Base-by-base conservation (phyloP, 2,888 invertebrate genomes). In the Drosophila rubida region DNA sequence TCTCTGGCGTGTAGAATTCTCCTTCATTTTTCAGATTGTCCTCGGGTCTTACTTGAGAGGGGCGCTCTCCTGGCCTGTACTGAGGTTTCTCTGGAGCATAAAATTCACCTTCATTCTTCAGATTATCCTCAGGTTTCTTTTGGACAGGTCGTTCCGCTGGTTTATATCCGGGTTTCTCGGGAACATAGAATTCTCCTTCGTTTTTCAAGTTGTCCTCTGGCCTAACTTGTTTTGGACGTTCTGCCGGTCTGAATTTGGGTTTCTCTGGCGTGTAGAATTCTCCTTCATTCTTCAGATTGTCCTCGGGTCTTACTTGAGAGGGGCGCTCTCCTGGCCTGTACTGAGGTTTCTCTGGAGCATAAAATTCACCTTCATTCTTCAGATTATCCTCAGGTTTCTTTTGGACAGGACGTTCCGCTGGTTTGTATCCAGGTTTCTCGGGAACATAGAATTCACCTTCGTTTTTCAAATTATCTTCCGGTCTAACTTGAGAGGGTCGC, bases 381-480 rank as follows among this genome's bases (percentile, higher is more conserved):
- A 67, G 14, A 2, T 67, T 67, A 13, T 67, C 66, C 35, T 92
- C 91, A 0, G 93, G 93, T 4, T n/a, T n/a, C n/a, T n/a, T n/a
- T n/a, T n/a, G n/a, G n/a, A n/a, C n/a, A n/a, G n/a, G n/a, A n/a
- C n/a, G n/a, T n/a, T n/a, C n/a, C n/a, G 85, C 91, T 0, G 93
- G 93, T 14, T 87, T 89, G 82, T 91, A 93, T 22, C 90, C 78
- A 0, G 92, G 60, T 9, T 60, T 92, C 90, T 61, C 92, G 92
- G 62, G 62, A 11, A 49, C 91, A 90, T 0, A 93, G 94, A 27
- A 90, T 2, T 92, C 90, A 8, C 93, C 94, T 90, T 94, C 94
- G 9, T 93, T 93, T 73, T 90, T 91, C 2, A 95, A 89, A 88
- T 95, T 95, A 75, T 95, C 95, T 80, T 93, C 93, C 49, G 94